Conservation (phyloP, 2,888 invertebrate genomes). For the Drosophila phalerata region DNA sequence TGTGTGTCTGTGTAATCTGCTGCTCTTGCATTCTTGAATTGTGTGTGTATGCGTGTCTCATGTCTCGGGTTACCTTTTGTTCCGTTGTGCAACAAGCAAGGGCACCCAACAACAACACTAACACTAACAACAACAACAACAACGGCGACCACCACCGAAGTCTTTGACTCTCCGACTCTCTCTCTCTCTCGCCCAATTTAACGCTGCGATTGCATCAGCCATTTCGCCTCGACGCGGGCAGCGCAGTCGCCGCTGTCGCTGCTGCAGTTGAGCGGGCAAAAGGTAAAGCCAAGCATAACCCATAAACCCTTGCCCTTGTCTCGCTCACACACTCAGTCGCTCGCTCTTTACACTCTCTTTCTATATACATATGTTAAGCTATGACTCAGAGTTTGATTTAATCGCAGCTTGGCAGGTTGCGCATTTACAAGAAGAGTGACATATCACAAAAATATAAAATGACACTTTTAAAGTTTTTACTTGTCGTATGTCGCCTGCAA, state of each 20-base stretch:
- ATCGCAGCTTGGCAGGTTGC: slow-evolving; percentile 30
- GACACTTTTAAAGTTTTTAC: no score
- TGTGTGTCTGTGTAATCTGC: slow-evolving; percentile 48
- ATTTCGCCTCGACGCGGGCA: slow-evolving; percentile 50
- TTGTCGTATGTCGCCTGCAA: no score
- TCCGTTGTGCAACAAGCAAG: slow-evolving; percentile 69
- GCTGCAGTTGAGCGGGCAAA: slow-evolving; percentile 32
- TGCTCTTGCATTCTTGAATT: slow-evolving; percentile 58
- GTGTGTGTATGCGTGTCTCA: slow-evolving; percentile 11
- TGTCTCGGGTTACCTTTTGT: slow-evolving; percentile 51
- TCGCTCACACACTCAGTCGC: neutral
- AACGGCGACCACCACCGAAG: slow-evolving; percentile 54
- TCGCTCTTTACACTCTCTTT: neutral
- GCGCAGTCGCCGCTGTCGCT: slow-evolving; percentile 28
- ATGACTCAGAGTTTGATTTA: slow-evolving; percentile 38
- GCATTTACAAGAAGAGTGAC: no score
- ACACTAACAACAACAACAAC: slow-evolving; percentile 20
- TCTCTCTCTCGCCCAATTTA: slow-evolving; percentile 71
- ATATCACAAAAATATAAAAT: no score
- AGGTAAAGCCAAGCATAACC: slow-evolving; percentile 43
- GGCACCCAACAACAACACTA: slow-evolving; percentile 36
- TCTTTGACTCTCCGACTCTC: slow-evolving; percentile 39
- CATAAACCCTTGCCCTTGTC: slow-evolving; percentile 55
- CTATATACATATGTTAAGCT: slow-evolving; percentile 13
- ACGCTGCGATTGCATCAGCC: slow-evolving; percentile 73